Evolutionary conservation across 2,888 invertebrate genomes (phyloP).

Genomic region (Ectemnius lituratus): DNA sequence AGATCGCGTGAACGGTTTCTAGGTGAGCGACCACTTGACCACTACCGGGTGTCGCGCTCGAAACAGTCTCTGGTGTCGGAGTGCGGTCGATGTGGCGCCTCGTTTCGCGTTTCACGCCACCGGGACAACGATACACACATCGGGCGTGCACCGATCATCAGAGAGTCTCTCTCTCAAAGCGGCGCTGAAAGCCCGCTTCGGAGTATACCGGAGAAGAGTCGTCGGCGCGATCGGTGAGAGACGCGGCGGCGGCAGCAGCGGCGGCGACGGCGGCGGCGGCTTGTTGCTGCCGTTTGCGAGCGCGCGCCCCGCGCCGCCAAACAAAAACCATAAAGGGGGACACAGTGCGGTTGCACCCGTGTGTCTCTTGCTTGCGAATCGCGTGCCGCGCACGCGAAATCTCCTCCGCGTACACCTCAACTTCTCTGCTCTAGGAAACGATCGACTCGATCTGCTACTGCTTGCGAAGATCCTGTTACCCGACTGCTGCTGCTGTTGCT

Average conservation of each 20-base stretch:
- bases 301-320: background rate
- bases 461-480: constrained; percentile 68
- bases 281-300: background rate
- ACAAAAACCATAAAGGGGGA: background rate
- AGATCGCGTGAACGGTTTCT: constrained; percentile 71
- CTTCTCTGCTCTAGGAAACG: constrained; percentile 53
- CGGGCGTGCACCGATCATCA: background rate
- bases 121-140: constrained; percentile 21
- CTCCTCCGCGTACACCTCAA: constrained; percentile 33
- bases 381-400: constrained; percentile 58
- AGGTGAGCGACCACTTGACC: constrained; percentile 68
- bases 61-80: constrained; percentile 62
- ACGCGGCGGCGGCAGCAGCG: too few relatives aligned
- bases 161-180: background rate
- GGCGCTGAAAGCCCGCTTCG: constrained; percentile 31
- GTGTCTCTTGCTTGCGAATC: constrained; percentile 39
- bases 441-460: constrained; percentile 5
- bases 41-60: constrained; percentile 71
- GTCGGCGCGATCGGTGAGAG: background rate
- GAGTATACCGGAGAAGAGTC: background rate
- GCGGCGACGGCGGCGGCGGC: too few relatives aligned
- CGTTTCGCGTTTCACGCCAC: constrained; percentile 58
- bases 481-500: constrained; percentile 40
- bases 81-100: constrained; percentile 65
- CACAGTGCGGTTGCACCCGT: constrained; percentile 2